These are phyloP conservation scores for Eurystomus gularis DNA, from an alignment of 2,113 vertebrate genomes.

Conservation along the genomic window DNA sequence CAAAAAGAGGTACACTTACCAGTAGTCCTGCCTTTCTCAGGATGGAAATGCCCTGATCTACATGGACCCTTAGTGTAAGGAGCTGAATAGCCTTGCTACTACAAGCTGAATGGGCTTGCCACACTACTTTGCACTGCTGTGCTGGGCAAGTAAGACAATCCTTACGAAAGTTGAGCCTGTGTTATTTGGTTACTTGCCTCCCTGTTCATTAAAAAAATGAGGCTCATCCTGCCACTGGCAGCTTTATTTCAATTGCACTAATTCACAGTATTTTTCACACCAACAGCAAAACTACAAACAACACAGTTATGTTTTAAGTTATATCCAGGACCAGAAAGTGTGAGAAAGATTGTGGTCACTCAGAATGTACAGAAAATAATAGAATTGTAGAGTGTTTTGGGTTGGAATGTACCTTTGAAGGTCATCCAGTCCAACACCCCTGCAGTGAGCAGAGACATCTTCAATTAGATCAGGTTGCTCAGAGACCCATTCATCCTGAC, in stretches of 20 bases:
- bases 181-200: neutral
- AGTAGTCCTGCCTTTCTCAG: neutral
- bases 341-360: neutral
- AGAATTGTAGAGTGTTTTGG: neutral
- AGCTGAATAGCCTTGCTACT: neutral
- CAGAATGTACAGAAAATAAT: neutral
- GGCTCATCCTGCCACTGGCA: neutral
- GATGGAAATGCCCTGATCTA: neutral
- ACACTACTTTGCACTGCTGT: too few species aligned
- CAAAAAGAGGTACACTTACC: neutral
- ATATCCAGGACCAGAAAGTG: neutral
- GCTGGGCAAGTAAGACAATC: neutral
- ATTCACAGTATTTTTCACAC: neutral
- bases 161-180: fast-evolving
- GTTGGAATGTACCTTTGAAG: too few species aligned
- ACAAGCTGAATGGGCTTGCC: neutral
- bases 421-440: too few species aligned
- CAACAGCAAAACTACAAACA: too few species aligned
- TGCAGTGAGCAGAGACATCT: neutral
- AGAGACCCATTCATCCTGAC: neutral
- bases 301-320: too few species aligned
- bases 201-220: neutral
- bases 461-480: neutral
- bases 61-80: neutral
- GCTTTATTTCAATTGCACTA: neutral